phyloP scores from a whole-genome alignment of 2,113 vertebrate species.

The Chiloscyllium plagiosum region DNA sequence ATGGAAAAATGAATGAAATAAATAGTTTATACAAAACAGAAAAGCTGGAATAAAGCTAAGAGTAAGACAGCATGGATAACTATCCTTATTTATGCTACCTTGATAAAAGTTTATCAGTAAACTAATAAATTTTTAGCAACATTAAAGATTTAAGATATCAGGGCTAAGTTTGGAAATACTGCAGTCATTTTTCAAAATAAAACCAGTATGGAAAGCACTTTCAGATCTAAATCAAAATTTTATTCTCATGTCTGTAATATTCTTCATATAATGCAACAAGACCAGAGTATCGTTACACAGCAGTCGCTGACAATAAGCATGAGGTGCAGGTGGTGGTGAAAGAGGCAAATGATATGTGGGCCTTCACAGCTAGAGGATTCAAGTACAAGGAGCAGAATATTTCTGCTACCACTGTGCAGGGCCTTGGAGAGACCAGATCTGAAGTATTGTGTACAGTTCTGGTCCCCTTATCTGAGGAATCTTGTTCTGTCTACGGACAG shows the following conservation, averaged over 20 bases:
- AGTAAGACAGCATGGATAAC: background rate
- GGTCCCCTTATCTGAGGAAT: too few species aligned
- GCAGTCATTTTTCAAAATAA: background rate
- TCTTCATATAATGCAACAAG: too few species aligned
- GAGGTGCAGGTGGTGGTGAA: too few species aligned
- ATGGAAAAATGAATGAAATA: conserved; percentile 40
- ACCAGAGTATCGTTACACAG: too few species aligned
- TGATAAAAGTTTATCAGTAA: background rate
- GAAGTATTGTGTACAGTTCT: too few species aligned
- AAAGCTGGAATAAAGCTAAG: background rate
- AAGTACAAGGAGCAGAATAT: too few species aligned
- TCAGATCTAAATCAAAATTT: background rate
- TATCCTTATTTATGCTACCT: background rate
- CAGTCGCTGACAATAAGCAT: too few species aligned
- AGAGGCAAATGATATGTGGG: too few species aligned
- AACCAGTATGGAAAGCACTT: background rate
- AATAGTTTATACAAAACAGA: background rate
- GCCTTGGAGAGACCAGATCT: too few species aligned
- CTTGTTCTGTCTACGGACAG: too few species aligned
- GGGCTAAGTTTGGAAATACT: background rate
- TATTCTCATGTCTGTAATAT: background rate
- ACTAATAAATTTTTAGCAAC: background rate
- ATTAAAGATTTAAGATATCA: background rate
- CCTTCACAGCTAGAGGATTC: too few species aligned
- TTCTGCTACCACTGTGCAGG: too few species aligned